Percentiles rank a stretch among this genome's conserved stretches.
phyloP scores from a whole-genome alignment of 2,888 invertebrate genomes.

The Noctuana brunneofusca region DNA sequence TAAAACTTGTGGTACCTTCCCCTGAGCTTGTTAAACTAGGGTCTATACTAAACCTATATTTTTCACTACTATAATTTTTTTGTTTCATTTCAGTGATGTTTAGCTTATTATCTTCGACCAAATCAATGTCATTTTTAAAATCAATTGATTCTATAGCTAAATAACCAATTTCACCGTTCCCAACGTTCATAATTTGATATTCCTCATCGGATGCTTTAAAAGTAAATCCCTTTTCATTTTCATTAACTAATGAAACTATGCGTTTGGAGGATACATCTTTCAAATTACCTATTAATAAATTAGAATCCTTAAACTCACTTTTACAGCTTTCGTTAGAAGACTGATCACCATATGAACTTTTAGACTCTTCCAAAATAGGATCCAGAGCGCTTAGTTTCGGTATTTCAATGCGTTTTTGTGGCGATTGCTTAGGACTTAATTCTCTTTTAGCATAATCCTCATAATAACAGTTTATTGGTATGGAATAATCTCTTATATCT shows the following conservation, averaged over 20 bases:
- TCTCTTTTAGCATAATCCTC: constrained; percentile 63
- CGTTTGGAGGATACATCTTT: background rate
- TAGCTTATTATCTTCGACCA: background rate
- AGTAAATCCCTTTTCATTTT: background rate
- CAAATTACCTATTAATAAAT: constrained; percentile 19
- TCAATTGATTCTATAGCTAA: background rate
- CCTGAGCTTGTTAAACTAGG: constrained; percentile 8
- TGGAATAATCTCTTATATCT: constrained; percentile 77
- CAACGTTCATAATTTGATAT: background rate
- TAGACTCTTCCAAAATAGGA: constrained; percentile 76
- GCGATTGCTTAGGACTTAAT: constrained; percentile 54
- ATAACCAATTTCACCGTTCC: background rate
- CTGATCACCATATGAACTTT: constrained; percentile 68
- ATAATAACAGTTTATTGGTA: constrained; percentile 72
- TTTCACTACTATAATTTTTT: background rate
- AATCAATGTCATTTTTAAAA: background rate
- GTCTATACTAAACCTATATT: constrained; percentile 36
- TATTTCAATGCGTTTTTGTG: constrained; percentile 50
- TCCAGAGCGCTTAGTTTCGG: constrained; percentile 55
- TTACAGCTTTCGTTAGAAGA: constrained; percentile 51
- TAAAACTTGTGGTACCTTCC: constrained; percentile 54
- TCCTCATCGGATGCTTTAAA: background rate
- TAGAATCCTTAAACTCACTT: constrained; percentile 9
- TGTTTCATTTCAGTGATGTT: constrained; percentile 36
- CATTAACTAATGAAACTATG: constrained; percentile 1